Percentiles rank a stretch among this genome's conserved stretches.
These are phyloP conservation scores for Drosophila tripunctata DNA, from an alignment of 2,888 invertebrate species.

Conservation along the genomic window DNA sequence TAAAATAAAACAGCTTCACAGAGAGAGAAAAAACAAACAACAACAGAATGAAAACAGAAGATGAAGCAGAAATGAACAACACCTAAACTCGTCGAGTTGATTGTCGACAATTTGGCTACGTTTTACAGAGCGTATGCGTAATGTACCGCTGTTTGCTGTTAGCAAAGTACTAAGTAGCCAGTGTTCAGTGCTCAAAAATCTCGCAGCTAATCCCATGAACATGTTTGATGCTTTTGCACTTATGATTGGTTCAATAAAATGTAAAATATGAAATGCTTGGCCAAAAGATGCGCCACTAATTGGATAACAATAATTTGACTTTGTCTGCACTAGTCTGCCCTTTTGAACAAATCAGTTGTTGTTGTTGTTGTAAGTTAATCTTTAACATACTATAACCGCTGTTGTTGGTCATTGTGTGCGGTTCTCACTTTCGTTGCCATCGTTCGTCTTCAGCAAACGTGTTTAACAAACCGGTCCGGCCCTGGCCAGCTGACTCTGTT, in stretches of 20 bases:
- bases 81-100: slow-evolving; percentile 5
- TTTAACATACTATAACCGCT: slow-evolving; percentile 1
- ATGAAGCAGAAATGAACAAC: neutral
- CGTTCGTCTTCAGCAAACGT: slow-evolving; percentile 26
- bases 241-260: slow-evolving; percentile 36
- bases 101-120: slow-evolving; percentile 12
- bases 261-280: slow-evolving; percentile 60
- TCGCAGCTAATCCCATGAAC: slow-evolving; percentile 14
- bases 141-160: slow-evolving; percentile 6
- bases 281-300: slow-evolving; percentile 42
- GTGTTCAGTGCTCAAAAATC: neutral
- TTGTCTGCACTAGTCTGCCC: slow-evolving; percentile 47
- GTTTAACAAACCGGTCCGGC: slow-evolving; percentile 53
- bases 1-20: slow-evolving; percentile 46
- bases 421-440: slow-evolving; percentile 67
- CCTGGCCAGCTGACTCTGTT: slow-evolving; percentile 56
- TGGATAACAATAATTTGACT: slow-evolving; percentile 38
- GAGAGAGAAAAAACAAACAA: neutral
- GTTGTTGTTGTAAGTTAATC: neutral
- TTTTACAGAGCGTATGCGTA: slow-evolving; percentile 23
- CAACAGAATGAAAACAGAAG: neutral
- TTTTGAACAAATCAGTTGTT: slow-evolving; percentile 21
- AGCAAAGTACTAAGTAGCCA: slow-evolving; percentile 7
- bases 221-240: slow-evolving; percentile 52
- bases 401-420: slow-evolving; percentile 19